Base-by-base conservation (phyloP, 2,113 vertebrate genomes). In the Brachyhypopomus occidentalis region DNA sequence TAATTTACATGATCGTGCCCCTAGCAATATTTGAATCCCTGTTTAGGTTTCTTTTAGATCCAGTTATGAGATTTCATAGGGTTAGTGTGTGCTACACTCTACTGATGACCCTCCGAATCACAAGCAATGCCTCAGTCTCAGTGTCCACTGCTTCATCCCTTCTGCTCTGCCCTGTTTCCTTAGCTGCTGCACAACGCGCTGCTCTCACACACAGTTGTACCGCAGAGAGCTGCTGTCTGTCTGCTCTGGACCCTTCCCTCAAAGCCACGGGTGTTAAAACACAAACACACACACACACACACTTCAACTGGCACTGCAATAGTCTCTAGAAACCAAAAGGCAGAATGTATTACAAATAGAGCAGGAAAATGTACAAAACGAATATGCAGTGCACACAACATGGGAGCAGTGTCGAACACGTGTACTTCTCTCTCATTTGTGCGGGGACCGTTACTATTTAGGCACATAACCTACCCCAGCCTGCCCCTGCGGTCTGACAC, bases 121-220 rank as follows among this genome's bases (percentile, higher is more conserved):
- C 23, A 55, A 12, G 38, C 60, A 60, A 79, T 30, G 63, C 55
- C 23, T 60, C 36, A 63, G 72, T 36, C 34, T 30, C 25, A 62
- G 19, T 36, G 25, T 66, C 34, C 62, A 79, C 27, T 64, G 27
- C 70, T 30, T 52, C 58, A 56, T 62, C 62, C 41, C n/a, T 30
- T 85, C 59, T 64, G 63, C 64, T 76, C 72, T 27, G 6, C 74
- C 22, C 58, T 78, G 71, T 22, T 34, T 59, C 59, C 36, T 41
- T 66, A 70, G 70, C 71, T 69, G 71, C 22, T 79, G 60, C 72
- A 64, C 20, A 75, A 55, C 59, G 22, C 36, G 69, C 27, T 79
- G 6, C 36, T 38, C n/a, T 70, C 20, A 36, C 30, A 52, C 30
- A 70, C 36, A 23, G 59, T 20, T 36, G 52, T 63, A 69, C 5